Percentiles rank a stretch among this genome's conserved stretches.
These are phyloP conservation scores for Agrotis exclamationis DNA, from an alignment of 2,888 invertebrate species.

Conservation along the genomic window DNA sequence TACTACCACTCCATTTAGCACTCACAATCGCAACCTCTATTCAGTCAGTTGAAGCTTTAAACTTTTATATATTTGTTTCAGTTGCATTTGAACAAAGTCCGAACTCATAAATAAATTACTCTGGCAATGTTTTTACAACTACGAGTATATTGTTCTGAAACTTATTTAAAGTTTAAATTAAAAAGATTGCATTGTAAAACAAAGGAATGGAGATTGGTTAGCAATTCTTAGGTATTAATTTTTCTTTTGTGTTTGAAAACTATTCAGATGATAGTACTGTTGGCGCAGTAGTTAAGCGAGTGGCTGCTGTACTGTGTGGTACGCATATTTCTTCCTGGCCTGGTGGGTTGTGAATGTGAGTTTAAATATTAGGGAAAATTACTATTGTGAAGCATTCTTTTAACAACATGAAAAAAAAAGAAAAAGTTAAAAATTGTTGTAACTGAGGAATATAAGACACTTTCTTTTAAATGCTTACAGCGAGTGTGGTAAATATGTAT, in stretches of 20 bases:
- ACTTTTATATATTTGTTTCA: background rate
- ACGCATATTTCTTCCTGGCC: too few relatives aligned
- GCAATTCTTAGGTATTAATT: background rate
- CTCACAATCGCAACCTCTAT: background rate
- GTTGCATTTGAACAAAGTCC: constrained; percentile 18
- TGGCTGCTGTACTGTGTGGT: too few relatives aligned
- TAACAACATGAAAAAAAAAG: too few relatives aligned
- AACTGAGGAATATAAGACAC: background rate
- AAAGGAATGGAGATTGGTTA: constrained; percentile 12
- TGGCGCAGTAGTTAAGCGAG: too few relatives aligned
- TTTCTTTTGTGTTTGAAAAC: background rate
- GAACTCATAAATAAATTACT: constrained; percentile 41
- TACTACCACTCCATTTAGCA: too few relatives aligned
- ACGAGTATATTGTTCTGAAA: constrained; percentile 14
- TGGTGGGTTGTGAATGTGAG: too few relatives aligned
- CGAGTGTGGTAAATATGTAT: background rate
- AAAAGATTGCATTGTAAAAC: constrained; percentile 26
- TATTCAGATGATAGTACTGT: too few relatives aligned
- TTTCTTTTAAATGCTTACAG: background rate
- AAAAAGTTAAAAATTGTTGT: background rate
- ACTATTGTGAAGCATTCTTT: too few relatives aligned
- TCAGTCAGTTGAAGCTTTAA: background rate
- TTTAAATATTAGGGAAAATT: too few relatives aligned
- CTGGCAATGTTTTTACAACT: constrained; percentile 16
- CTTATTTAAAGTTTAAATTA: constrained; percentile 45